Conservation (phyloP, 2,797 vertebrate genomes). For the Sebastes ruberrimus region DNA sequence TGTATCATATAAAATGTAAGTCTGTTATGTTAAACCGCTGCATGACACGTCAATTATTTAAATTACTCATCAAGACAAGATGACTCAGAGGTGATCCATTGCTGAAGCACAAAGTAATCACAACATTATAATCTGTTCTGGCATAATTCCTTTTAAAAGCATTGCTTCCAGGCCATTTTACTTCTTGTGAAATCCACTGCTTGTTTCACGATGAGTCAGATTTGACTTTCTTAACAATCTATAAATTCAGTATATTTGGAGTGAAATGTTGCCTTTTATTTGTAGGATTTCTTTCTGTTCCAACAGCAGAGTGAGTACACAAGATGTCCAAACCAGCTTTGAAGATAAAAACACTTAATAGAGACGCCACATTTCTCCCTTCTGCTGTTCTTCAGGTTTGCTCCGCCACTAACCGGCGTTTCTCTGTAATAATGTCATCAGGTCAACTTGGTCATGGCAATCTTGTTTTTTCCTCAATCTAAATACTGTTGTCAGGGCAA, state of each 20-base stretch:
- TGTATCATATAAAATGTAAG: background rate
- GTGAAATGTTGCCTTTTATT: conserved; percentile 24
- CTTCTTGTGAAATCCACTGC: background rate
- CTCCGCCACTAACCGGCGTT: background rate
- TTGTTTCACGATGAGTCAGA: background rate
- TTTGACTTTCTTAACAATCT: background rate
- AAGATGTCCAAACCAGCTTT: conserved; percentile 5
- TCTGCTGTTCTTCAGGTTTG: background rate
- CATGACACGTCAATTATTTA: background rate
- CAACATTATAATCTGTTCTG: background rate
- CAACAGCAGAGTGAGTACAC: background rate
- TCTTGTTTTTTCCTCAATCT: background rate
- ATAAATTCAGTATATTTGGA: background rate
- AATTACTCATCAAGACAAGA: background rate
- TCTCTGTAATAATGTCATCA: conserved; percentile 21
- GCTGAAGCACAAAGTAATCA: background rate
- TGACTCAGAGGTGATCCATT: background rate
- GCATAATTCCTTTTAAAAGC: background rate
- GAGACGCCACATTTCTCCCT: background rate
- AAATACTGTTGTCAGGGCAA: conserved; percentile 24
- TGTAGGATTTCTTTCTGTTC: conserved; percentile 5
- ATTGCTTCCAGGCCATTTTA: background rate
- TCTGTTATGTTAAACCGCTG: background rate
- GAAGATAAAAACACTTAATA: background rate
- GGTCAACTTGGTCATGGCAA: conserved; percentile 4